These are phyloP conservation scores for Andrena bicolor DNA, from an alignment of 2,888 invertebrate species.

Conservation along the genomic window DNA sequence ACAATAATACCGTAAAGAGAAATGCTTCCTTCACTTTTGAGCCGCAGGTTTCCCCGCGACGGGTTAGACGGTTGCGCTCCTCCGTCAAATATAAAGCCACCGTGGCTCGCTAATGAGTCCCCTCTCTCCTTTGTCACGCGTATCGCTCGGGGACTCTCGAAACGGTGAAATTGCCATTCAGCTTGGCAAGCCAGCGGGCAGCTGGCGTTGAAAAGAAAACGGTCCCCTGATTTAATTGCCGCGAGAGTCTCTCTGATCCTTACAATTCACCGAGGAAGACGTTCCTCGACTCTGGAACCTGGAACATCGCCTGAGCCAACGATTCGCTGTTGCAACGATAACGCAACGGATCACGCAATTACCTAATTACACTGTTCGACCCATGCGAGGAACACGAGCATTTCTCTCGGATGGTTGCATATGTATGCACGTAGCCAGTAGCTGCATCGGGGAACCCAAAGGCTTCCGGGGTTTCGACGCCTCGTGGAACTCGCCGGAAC, in stretches of 20 bases:
- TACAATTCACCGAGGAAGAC: too few relatives aligned
- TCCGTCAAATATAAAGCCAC: constrained; percentile 1
- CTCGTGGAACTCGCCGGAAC: neutral
- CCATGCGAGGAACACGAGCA: constrained; percentile 42
- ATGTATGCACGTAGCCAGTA: neutral
- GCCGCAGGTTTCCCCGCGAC: constrained; percentile 29
- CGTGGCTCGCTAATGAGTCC: constrained; percentile 16
- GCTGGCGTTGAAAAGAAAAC: too few relatives aligned
- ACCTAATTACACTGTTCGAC: constrained; percentile 6
- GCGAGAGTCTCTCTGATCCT: neutral
- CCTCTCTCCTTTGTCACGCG: neutral
- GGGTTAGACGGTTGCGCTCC: constrained; percentile 2
- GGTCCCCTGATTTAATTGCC: constrained; percentile 2
- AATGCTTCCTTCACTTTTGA: constrained; percentile 58
- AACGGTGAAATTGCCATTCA: neutral
- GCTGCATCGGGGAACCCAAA: neutral
- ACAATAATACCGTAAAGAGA: constrained; percentile 60
- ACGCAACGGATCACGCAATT: constrained; percentile 44
- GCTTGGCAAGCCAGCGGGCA: neutral
- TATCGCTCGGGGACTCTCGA: neutral
- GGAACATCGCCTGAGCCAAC: too few relatives aligned
- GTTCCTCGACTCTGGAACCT: too few relatives aligned
- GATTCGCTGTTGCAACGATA: constrained; percentile 24
- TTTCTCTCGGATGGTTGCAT: constrained; percentile 37
- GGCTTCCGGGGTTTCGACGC: constrained; percentile 26